phyloP scores from a whole-genome alignment of 2,797 vertebrate genomes.

The Amblyraja radiata region DNA sequence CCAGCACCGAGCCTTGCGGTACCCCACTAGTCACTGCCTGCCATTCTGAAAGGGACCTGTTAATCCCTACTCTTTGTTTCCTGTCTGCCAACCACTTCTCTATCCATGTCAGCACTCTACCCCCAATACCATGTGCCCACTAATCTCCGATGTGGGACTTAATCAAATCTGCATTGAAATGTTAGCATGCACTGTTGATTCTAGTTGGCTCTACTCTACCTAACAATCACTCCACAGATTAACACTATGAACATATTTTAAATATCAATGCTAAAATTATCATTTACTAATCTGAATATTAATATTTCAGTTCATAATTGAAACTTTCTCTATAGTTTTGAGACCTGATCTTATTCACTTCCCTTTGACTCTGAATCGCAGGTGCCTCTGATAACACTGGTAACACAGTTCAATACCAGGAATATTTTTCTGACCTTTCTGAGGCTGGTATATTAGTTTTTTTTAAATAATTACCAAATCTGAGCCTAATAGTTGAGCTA shows the following conservation, averaged over 20 bases:
- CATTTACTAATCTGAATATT: not conserved
- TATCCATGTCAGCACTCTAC: too few species aligned
- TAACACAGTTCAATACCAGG: not conserved
- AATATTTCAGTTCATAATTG: not conserved
- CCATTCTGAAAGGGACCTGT: too few species aligned
- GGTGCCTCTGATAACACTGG: not conserved
- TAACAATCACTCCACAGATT: not conserved
- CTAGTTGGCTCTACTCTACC: not conserved
- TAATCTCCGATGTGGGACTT: too few species aligned
- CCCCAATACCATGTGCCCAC: too few species aligned
- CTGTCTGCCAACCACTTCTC: too few species aligned
- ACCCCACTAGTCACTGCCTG: too few species aligned
- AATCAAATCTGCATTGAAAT: not conserved
- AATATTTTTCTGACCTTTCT: not conserved
- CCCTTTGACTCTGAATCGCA: not conserved
- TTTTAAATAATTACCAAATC: not conserved
- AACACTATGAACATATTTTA: not conserved
- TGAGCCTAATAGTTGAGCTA: not conserved
- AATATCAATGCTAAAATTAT: not conserved
- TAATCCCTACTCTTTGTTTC: too few species aligned
- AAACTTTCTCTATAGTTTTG: not conserved
- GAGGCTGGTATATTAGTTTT: not conserved
- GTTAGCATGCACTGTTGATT: not conserved
- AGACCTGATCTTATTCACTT: not conserved
- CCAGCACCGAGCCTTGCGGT: too few species aligned